Evolutionary conservation across 2,888 invertebrate genomes (phyloP).

Genomic region (Tiphia femorata): DNA sequence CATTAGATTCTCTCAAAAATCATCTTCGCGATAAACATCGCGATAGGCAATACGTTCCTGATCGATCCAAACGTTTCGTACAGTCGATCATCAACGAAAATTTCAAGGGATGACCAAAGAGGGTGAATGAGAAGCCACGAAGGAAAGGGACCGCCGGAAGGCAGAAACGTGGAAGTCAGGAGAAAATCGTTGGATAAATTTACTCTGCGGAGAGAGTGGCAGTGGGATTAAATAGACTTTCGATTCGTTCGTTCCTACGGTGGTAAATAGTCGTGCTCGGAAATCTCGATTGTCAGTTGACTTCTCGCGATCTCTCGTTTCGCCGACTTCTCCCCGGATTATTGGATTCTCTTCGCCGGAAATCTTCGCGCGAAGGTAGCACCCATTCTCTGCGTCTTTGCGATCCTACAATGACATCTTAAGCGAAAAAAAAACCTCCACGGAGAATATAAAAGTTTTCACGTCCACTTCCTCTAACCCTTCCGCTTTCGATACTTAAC

Average conservation of each 20-base stretch:
- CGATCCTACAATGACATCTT: too few species aligned
- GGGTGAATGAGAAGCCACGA: neutral
- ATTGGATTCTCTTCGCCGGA: slow-evolving; percentile 22
- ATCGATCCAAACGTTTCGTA: too few species aligned
- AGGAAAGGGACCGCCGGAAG: slow-evolving; percentile 6
- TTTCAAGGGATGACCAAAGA: too few species aligned
- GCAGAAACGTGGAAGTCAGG: slow-evolving; percentile 12
- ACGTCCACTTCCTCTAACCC: too few species aligned
- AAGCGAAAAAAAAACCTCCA: too few species aligned
- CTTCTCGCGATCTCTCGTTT: slow-evolving; percentile 19
- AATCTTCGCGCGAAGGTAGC: slow-evolving; percentile 1
- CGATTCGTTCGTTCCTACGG: slow-evolving; percentile 13
- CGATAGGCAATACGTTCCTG: neutral
- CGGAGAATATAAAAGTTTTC: too few species aligned
- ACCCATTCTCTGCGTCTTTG: too few species aligned
- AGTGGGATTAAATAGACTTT: slow-evolving; percentile 29
- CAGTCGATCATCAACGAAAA: too few species aligned
- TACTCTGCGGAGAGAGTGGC: slow-evolving; percentile 9
- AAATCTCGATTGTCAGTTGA: slow-evolving; percentile 23
- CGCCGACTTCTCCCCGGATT: slow-evolving; percentile 23
- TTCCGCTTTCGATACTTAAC: too few species aligned
- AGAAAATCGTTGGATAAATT: slow-evolving; percentile 26
- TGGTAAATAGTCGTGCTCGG: slow-evolving; percentile 22
- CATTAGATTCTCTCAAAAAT: too few species aligned
- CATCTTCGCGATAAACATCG: too few species aligned